Conservation (phyloP, 2,113 vertebrate genomes). For the Orientallactaga bullata region DNA sequence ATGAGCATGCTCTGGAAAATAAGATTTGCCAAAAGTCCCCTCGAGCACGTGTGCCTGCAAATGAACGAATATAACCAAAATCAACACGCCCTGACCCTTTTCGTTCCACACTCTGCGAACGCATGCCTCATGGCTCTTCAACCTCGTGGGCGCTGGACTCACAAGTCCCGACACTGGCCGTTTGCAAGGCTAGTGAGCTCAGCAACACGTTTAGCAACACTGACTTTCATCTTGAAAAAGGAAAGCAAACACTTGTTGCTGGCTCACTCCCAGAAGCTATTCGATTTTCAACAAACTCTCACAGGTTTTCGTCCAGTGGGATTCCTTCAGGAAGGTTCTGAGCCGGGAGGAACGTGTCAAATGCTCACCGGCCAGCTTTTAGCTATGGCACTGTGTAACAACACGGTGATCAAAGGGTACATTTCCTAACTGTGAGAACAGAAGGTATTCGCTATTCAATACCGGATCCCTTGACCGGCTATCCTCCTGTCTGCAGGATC, state of each 20-base stretch:
- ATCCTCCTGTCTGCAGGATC: too few relatives aligned
- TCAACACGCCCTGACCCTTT: not conserved
- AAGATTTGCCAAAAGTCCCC: conserved; percentile 3
- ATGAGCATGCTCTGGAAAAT: conserved; percentile 43
- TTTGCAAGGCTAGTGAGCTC: not conserved
- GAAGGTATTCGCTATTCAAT: not conserved
- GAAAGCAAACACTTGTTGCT: conserved; percentile 17
- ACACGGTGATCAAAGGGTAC: not conserved
- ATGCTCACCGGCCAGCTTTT: too few relatives aligned
- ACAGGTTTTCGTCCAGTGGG: not conserved
- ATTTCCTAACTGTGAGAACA: not conserved
- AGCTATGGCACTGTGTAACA: not conserved
- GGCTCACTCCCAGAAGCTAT: not conserved
- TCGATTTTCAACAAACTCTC: conserved; percentile 10
- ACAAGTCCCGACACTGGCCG: not conserved
- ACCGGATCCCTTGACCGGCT: not conserved
- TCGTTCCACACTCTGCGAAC: not conserved
- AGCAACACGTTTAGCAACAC: too few relatives aligned
- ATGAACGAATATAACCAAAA: not conserved
- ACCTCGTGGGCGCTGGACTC: not conserved
- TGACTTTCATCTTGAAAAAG: too few relatives aligned
- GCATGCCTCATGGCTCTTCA: not conserved
- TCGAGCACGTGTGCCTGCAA: not conserved
- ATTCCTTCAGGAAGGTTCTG: not conserved
- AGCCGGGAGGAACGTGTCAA: not conserved